Base-by-base conservation (phyloP, 2,113 vertebrate genomes). In the Saimiri boliviensis region DNA sequence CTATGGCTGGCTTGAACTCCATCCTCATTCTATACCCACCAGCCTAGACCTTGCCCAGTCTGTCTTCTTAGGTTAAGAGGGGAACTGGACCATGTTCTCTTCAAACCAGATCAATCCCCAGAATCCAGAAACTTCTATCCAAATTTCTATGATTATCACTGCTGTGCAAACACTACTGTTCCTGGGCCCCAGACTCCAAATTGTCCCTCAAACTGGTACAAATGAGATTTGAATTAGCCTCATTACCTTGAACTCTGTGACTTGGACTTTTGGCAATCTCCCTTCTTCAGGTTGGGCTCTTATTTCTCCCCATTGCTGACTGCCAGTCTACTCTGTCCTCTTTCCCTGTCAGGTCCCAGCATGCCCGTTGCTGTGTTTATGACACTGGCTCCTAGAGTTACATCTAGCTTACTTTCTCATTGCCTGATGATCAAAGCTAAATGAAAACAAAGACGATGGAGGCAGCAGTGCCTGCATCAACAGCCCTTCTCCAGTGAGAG, bases 401-500 rank as follows among this genome's bases (percentile, higher is more conserved):
- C 49, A 96, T 90, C 40, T 86, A 85, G 35, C 25, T 91, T 91
- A 40, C 58, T 92, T 95, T 45, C 5, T 93, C 85, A 94, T 94
- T 92, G 56, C 49, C 88, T 81, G 49, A 71, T 96, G 70, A 97
- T 95, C 80, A 96, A 96, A 97, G 74, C 42, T 93, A 93, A 97
- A 85, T 66, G 42, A 86, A 97, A 95, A 92, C 81, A 96, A 96
- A 95, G 77, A 93, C 45, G 32, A 94, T 94, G 71, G 91, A 92
- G 66, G 77, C 86, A 94, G 56, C 45, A 81, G 49, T 84, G 71
- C 58, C 66, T 58, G 27, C 8, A 52, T 80, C 45, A 20, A 58
- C 81, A 80, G 66, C 21, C 81, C 16, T 77, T 97, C 45, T 88
- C 56, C 6, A 93, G 35, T 88, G 56, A 92, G 93, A 6, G 7